Conservation (phyloP, 2,113 vertebrate species). For the Muntiacus muntjak region DNA sequence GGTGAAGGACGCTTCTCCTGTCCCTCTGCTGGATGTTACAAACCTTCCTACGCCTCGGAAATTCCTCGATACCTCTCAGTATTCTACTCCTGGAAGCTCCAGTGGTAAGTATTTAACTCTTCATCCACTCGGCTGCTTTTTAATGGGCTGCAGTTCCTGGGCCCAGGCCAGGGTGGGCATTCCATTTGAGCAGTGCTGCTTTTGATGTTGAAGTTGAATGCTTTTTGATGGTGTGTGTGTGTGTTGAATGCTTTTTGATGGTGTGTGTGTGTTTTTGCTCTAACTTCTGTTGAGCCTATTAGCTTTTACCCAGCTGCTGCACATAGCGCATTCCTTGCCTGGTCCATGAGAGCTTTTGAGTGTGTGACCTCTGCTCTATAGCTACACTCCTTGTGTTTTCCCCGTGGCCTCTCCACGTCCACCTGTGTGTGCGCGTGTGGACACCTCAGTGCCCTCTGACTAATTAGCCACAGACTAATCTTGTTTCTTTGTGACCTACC, state of each 20-base stretch:
- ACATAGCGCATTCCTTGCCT: neutral
- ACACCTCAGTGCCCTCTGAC: neutral
- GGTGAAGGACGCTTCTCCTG: constrained; percentile 86
- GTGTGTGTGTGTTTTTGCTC: neutral
- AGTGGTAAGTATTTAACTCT: constrained; percentile 81
- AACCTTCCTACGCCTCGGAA: constrained; percentile 92
- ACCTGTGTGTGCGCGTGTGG: rapidly evolving
- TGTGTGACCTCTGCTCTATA: neutral
- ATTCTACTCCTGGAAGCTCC: constrained; percentile 83
- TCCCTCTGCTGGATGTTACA: constrained; percentile 89
- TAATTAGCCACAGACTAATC: neutral
- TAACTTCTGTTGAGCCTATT: neutral
- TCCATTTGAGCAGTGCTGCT: neutral
- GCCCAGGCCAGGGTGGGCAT: neutral
- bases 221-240: neutral
- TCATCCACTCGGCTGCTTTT: constrained; percentile 6
- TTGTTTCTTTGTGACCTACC: neutral
- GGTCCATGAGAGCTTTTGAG: neutral
- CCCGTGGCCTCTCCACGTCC: neutral
- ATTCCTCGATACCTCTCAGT: constrained; percentile 91
- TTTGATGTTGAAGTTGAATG: neutral
- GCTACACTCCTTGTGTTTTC: neutral
- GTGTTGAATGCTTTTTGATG: neutral
- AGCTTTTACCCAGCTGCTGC: neutral
- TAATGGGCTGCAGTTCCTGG: neutral